Evolutionary conservation across 2,113 vertebrate species (phyloP), one percentile per base, ranked within the genome.

Genomic region (Lipophrys pholis): DNA sequence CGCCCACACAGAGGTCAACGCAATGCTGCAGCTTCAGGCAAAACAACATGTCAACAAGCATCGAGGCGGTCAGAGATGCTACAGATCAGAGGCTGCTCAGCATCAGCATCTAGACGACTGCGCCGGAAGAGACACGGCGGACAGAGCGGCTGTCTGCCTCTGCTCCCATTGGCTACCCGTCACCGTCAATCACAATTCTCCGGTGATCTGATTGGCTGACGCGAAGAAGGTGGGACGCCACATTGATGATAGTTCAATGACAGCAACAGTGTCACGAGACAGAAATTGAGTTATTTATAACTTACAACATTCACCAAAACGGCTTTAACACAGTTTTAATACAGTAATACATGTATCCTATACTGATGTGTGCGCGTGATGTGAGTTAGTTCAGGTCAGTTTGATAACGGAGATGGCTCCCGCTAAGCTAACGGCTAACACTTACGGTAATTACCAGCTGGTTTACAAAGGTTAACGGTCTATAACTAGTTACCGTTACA

Each of bases 21-120:
- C 91, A 89, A 54, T 85, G 85, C 74, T 93, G 94, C 50, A 88
- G 51, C 54, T 79, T 76, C 72, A 92, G 73, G 69, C 82, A 65
- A 55, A 51, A 67, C 74, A 89, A 84, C 92, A 94, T 93, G 58
- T 76, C 87, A 83, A 57, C 1, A 39, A 72, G 74, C 74, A 78
- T 80, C 40, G 54, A 65, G 65, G 9, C 21, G 10, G 5, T 3
- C 6, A 51, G 12, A 1, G 82, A 73, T 79, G 87, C 81, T 80
- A 69, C 83, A 39, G 50, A 42, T 78, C 54, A 38, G 40, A 46
- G 54, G 35, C 30, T 80, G 51, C 80, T 69, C 83, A 83, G 82
- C 85, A 89, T 91, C 87, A 85, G 87, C 92, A 93, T 85, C 85
- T 73, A 79, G 76, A 75, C 85, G 64, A 85, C 85, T 92, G 90